Conservation (phyloP, 2,113 vertebrate species). For the Struthidea cinerea region DNA sequence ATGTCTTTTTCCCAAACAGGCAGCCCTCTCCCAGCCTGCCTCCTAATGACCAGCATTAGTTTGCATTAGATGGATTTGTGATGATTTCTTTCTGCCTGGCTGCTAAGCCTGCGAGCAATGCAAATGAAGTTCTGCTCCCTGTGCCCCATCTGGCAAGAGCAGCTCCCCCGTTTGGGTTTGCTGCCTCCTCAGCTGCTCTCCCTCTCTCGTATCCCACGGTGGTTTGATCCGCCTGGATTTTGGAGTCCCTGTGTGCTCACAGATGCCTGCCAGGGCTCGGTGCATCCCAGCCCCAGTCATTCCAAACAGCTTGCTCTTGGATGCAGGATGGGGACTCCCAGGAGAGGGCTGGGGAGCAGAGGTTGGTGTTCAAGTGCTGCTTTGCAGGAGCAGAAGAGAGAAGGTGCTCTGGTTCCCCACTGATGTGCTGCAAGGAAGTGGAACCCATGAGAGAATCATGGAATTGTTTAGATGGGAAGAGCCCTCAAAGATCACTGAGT, state of each 20-base stretch:
- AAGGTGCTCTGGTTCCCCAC: background rate
- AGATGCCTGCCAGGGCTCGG: background rate
- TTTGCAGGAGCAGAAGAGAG: background rate
- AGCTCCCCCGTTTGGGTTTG: background rate
- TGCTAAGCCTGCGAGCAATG: constrained; percentile 48
- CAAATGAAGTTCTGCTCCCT: constrained; percentile 8
- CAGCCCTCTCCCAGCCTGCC: background rate
- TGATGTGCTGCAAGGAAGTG: background rate
- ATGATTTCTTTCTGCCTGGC: constrained; percentile 58
- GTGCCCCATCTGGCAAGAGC: constrained; percentile 42
- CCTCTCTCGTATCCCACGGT: accelerated
- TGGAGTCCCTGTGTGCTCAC: background rate
- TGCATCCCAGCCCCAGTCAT: background rate
- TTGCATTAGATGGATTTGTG: constrained; percentile 54
- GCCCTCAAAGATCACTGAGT: background rate
- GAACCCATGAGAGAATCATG: background rate
- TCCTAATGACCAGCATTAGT: constrained; percentile 60
- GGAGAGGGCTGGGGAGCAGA: background rate
- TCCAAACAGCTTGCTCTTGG: background rate
- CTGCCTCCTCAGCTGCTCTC: background rate
- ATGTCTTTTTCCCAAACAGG: background rate
- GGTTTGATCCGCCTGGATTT: background rate
- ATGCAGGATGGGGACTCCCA: background rate
- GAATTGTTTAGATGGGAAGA: background rate
- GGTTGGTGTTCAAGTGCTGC: background rate